phyloP scores from a whole-genome alignment of 2,797 vertebrate species.

The Tapera naevia region DNA sequence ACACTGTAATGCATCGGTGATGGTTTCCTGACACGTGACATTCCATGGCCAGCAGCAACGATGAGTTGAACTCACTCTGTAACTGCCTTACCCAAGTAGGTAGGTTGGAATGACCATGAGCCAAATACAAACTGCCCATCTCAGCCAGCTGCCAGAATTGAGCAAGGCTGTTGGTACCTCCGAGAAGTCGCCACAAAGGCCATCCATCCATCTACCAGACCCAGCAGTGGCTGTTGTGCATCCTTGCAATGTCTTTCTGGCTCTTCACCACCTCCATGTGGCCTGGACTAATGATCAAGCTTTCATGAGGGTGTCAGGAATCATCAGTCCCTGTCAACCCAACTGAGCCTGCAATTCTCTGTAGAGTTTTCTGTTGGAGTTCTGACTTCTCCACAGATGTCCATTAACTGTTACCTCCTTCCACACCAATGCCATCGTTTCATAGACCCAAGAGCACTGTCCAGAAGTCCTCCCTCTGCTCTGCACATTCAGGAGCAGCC shows the following conservation, averaged over 20 bases:
- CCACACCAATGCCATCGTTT: not conserved
- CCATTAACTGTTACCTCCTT: not conserved
- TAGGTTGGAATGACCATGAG: not conserved
- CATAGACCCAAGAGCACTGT: not conserved
- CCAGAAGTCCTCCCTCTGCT: not conserved
- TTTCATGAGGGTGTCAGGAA: not conserved
- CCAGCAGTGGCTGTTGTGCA: not conserved
- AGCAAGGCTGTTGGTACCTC: not conserved
- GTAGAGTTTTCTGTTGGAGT: not conserved
- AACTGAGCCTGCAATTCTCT: not conserved
- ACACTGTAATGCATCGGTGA: not conserved
- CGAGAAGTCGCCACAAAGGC: not conserved
- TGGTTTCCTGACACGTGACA: constrained; percentile 49
- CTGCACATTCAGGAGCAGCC: rapidly evolving
- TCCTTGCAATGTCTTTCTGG: not conserved
- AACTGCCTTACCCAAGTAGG: not conserved
- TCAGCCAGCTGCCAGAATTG: not conserved
- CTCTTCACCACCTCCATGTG: not conserved
- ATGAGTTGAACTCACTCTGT: not conserved
- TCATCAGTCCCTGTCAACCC: rapidly evolving
- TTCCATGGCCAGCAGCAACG: constrained; percentile 21
- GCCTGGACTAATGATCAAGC: not conserved
- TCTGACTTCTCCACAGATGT: not conserved
- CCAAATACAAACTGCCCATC: not conserved
- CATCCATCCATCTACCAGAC: not conserved